Evolutionary conservation across 2,888 invertebrate species (phyloP), one percentile per base, ranked within the genome.

Genomic region (Operophtera brumata): DNA sequence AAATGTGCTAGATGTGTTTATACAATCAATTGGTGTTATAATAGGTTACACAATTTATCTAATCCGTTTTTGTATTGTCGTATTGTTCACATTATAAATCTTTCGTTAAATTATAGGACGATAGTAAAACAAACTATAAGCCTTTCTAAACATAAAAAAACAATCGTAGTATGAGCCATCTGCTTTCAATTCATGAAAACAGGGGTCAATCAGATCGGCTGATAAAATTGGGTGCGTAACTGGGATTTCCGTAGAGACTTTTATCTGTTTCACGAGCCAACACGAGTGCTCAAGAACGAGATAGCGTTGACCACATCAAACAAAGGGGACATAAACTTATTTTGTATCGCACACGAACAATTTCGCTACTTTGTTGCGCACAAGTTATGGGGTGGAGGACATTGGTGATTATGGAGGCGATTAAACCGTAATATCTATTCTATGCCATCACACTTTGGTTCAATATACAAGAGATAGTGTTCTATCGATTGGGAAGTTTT

Each of bases 271-370:
- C 78, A 75, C 70, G 73, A 80, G 59, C 80, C 82, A 73, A 71
- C 75, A 75, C 69, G 74, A 74, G 78, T 78, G 78, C 78, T 80
- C 75, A 74, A 75, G 75, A 74, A 67, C 64, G 67, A 78, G 83
- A 84, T 84, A 85, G 81, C 79, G 80, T 73, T 80, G 84, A 79
- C 82, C 78, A 77, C 78, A 71, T 71, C 82, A 80, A 78, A 86
- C 85, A 86, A 85, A 82, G 77, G 78, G 62, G 70, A 61, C 75
- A 83, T 84, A 85, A 86, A 86, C 84, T 86, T 85, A 84, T 86
- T 85, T 85, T 82, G 84, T 86, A 83, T 82, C 77, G 72, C 74
- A 68, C 68, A 65, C 70, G 71, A 61, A 77, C 76, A 80, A 79
- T 81, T 77, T 71, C 39, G 70, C 71, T 77, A 84, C 79, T 76